phyloP scores from a whole-genome alignment of 2,888 invertebrate genomes.

The Galeruca laticollis region DNA sequence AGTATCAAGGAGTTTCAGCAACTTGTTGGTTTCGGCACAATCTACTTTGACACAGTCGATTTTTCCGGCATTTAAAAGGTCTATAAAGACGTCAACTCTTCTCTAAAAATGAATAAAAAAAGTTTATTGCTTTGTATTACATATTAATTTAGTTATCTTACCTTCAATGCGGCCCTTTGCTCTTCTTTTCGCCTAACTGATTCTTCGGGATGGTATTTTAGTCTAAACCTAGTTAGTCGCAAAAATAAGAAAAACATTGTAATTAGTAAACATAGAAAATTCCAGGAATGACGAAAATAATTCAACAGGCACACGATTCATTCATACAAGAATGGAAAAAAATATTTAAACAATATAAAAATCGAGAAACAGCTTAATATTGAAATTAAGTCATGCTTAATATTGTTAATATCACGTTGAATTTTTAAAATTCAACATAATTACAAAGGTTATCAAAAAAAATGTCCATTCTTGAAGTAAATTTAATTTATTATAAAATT shows the following conservation, averaged over 20 bases:
- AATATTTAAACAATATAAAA: not conserved
- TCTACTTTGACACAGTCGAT: conserved; percentile 87
- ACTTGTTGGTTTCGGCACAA: conserved; percentile 82
- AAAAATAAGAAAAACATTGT: conserved; percentile 47
- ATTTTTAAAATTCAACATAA: too few species aligned
- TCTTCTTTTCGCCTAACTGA: conserved; percentile 91
- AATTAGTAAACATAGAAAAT: conserved; percentile 22
- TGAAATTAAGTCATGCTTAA: conserved; percentile 1
- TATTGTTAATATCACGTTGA: not conserved
- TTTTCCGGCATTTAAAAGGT: conserved; percentile 80
- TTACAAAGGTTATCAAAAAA: not conserved
- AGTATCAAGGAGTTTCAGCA: conserved; percentile 92
- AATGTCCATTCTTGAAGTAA: conserved; percentile 13
- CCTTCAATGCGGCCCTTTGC: conserved; percentile 83
- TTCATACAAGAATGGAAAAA: conserved; percentile 16
- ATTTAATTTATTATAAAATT: conserved; percentile 8
- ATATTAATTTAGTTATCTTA: conserved; percentile 58
- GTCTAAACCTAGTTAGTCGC: conserved; percentile 88
- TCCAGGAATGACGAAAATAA: not conserved
- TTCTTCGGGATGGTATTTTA: conserved; percentile 98
- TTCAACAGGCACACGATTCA: conserved; percentile 16
- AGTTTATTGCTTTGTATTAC: too few species aligned
- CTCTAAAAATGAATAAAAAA: conserved; percentile 70
- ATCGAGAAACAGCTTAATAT: not conserved
- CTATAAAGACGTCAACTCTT: conserved; percentile 90